A percentile compares a stretch with the other conserved stretches of the same genome.
Conservation (phyloP, 1,140 invertebrate genomes). For the Adoxophyes honmai region DNA sequence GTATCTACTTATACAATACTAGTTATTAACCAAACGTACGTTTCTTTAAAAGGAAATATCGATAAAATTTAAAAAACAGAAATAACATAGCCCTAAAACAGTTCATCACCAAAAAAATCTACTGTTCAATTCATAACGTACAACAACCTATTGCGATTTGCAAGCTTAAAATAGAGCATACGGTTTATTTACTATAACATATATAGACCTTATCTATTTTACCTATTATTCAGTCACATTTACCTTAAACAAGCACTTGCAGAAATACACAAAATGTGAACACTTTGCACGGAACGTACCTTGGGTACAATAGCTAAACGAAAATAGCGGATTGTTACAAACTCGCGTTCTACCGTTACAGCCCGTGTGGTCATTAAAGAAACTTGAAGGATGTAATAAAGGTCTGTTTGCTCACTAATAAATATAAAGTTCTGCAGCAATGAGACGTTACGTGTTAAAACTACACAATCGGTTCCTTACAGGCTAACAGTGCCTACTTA, state of each 20-base stretch:
- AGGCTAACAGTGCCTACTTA: not conserved
- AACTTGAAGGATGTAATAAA: not conserved
- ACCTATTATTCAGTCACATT: conserved; percentile 68
- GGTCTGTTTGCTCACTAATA: not conserved
- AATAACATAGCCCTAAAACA: too few relatives aligned
- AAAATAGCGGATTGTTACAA: not conserved
- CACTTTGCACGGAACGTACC: conserved; percentile 28
- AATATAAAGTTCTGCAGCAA: conserved; percentile 3
- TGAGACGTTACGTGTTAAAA: not conserved
- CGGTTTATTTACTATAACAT: conserved; percentile 22
- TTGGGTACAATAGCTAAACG: not conserved
- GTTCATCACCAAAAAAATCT: too few relatives aligned
- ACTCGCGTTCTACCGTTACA: not conserved
- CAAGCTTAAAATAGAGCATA: conserved; percentile 26
- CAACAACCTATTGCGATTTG: conserved; percentile 22
- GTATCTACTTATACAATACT: too few relatives aligned
- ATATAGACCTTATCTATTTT: conserved; percentile 35
- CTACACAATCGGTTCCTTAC: not conserved
- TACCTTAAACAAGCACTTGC: conserved; percentile 56
- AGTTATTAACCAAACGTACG: too few relatives aligned
- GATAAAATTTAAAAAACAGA: too few relatives aligned
- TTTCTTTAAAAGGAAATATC: too few relatives aligned
- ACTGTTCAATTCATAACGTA: too few relatives aligned
- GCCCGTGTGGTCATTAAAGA: not conserved
- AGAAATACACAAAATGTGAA: conserved; percentile 49